phyloP scores from a whole-genome alignment of 2,888 invertebrate genomes.

The Smittia aterrima region DNA sequence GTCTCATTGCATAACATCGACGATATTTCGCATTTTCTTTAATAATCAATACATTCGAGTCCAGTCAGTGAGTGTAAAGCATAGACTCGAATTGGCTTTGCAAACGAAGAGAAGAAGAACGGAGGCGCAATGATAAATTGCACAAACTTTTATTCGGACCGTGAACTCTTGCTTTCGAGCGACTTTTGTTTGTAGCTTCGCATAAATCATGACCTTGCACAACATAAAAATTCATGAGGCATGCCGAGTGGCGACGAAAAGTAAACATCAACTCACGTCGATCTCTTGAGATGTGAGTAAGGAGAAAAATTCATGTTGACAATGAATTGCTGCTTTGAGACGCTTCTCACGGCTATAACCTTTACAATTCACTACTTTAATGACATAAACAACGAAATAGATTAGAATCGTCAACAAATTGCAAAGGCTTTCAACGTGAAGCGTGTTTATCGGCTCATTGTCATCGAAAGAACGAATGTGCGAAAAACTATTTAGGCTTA shows the following conservation, averaged over 20 bases:
- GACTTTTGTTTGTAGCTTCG: background rate
- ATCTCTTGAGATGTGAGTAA: no score
- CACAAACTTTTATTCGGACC: background rate
- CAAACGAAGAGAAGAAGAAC: background rate
- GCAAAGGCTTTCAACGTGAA: no score
- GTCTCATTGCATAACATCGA: constrained; percentile 29
- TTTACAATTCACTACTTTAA: no score
- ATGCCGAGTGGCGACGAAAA: background rate
- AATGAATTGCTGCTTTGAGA: no score
- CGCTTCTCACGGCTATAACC: no score
- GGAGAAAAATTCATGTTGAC: no score
- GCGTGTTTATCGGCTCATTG: no score
- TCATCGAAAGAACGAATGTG: no score
- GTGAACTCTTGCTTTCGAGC: background rate
- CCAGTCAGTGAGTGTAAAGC: constrained; percentile 2
- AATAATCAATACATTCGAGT: constrained; percentile 21
- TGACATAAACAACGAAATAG: no score
- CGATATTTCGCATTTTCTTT: constrained; percentile 32
- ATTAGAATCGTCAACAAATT: no score
- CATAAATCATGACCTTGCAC: constrained; percentile 7
- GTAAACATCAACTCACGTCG: background rate
- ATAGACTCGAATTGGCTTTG: background rate
- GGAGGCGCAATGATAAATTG: no score
- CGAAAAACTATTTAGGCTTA: no score
- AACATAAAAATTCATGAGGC: background rate